Percentiles rank a stretch among this genome's conserved stretches.
Evolutionary conservation across 2,113 vertebrate species (phyloP).

Genomic region (Ageneiosus marmoratus): DNA sequence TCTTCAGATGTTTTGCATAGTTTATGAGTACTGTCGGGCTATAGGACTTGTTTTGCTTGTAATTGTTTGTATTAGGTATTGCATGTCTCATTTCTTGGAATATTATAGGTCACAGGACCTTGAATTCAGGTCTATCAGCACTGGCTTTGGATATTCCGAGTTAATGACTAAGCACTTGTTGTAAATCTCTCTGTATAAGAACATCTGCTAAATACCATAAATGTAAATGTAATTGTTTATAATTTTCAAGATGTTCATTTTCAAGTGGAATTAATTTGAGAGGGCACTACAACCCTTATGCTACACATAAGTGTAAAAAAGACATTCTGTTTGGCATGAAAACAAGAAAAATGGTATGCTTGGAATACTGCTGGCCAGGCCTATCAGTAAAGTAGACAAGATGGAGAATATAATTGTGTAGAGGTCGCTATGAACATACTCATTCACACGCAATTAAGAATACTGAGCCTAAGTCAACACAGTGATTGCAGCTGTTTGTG

Average conservation of each 20-base stretch:
- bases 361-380: not conserved
- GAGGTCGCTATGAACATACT: slow-evolving; percentile 14
- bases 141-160: too few relatives aligned
- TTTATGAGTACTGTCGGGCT: too few relatives aligned
- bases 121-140: too few relatives aligned
- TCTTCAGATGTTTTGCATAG: too few relatives aligned
- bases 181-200: too few relatives aligned
- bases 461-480: slow-evolving; percentile 51
- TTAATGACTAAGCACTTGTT: too few relatives aligned
- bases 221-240: too few relatives aligned
- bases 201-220: too few relatives aligned
- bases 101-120: too few relatives aligned
- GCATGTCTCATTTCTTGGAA: too few relatives aligned
- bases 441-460: slow-evolving; percentile 34
- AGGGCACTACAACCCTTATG: not conserved
- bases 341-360: not conserved
- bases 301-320: not conserved
- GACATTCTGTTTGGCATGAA: not conserved
- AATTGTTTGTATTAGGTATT: too few relatives aligned
- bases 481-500: slow-evolving; percentile 37
- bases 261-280: not conserved
- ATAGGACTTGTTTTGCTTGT: too few relatives aligned
- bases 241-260: not conserved
- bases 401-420: slow-evolving; percentile 12
- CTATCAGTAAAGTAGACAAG: slow-evolving; percentile 40